phyloP scores from a whole-genome alignment of 2,888 invertebrate genomes.

The Plebejus anna region DNA sequence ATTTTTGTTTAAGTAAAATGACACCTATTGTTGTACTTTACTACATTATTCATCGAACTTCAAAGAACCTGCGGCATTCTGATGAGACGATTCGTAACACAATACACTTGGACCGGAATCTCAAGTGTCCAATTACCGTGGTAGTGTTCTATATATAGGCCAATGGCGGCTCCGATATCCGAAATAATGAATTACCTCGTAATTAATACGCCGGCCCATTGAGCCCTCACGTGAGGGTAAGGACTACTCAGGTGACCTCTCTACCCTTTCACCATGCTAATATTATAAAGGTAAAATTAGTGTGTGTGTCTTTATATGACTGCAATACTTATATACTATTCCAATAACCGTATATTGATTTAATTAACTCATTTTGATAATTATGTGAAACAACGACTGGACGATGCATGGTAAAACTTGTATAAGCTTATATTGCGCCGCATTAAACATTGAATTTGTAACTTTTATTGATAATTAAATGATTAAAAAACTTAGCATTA shows the following conservation, averaged over 20 bases:
- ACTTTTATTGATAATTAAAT: no score
- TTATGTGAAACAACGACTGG: no score
- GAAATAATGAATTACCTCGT: background rate
- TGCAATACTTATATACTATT: background rate
- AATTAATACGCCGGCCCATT: background rate
- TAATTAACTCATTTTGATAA: no score
- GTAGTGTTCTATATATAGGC: background rate
- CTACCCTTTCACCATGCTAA: background rate
- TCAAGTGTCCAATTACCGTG: background rate
- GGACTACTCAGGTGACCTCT: background rate
- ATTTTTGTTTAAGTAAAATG: no score
- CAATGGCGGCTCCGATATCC: background rate
- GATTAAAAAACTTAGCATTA: no score
- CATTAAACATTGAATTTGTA: no score
- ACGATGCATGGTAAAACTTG: no score
- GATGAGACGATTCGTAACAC: background rate
- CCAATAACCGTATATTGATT: no score
- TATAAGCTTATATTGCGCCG: no score
- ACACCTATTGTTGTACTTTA: no score
- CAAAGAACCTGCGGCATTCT: background rate
- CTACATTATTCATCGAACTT: no score
- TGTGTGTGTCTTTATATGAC: background rate
- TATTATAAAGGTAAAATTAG: background rate
- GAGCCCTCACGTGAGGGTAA: background rate
- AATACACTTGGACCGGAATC: background rate